Evolutionary conservation across 2,113 vertebrate genomes (phyloP), one percentile per base, ranked within the genome.

Genomic region (Terrapene triunguis): DNA sequence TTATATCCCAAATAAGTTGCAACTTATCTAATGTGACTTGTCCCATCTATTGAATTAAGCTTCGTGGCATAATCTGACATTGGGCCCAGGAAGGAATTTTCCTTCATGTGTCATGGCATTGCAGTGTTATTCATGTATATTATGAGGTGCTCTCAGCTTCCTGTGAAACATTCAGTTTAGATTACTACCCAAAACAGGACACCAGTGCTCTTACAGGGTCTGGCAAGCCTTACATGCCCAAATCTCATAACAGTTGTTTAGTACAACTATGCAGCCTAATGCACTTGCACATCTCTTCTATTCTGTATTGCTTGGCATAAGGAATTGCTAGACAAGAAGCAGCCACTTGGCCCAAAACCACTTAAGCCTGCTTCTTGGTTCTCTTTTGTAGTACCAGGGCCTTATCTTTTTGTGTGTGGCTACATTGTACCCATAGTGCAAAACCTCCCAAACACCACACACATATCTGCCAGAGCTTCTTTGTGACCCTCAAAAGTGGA

Each of bases 21-120:
- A 82, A 89, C 12, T 4, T 0, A 0, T 55, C 4, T 42, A 42
- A 19, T 2, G 0, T 3, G 6, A 51, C 8, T 35, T 53, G 6
- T 44, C 87, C 11, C 8, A 38, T 65, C 76, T 8, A 29, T 62
- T 19, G 44, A 74, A 82, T 24, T 44, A 92, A 13, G 27, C 4
- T 50, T 80, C 5, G 44, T 14, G 19, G 4, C 2, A 44, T 50
- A 38, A 16, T 29, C 32, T 3, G 1, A 1, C 25, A 19, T 72
- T 85, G 14, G 48, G 6, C 38, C 21, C 35, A 57, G 14, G 17
- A 47, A 82, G 7, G 38, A 29, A 3, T 50, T 89, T 78, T 50
- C 50, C 21, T 80, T 55, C 35, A 81, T 76, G 72, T 76, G 38
- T 42, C 38, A 42, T 74, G 74, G 10, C 0, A 0, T 35, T 51